Evolutionary conservation across 1,140 invertebrate species (phyloP), one percentile per base, ranked within the genome.

Genomic region (Diachasma alloeum): DNA sequence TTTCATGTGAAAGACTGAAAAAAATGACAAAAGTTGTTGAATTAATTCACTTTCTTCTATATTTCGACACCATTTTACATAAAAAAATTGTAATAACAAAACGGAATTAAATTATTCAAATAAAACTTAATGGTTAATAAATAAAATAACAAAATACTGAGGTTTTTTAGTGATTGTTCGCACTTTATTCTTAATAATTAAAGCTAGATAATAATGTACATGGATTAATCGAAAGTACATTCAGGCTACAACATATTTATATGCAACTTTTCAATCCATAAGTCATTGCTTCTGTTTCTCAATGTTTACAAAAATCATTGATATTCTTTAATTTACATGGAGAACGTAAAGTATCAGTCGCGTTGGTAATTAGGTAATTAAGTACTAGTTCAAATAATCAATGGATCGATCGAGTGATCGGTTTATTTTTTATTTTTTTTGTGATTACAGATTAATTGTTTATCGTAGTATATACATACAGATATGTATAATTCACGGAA

Each of bases 401-500:
- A 53, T 19, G 48, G 17, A 53, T 19, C 2, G 48, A 53, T 53
- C 17, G 17, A 17, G n/a, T 31, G 31, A 31, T 31, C 31, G n/a
- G n/a, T n/a, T n/a, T 31, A 6, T 31, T 31, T 6, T 31, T 31
- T 31, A 31, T 15, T 46, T 4, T 15, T 46, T 11, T 26, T 63
- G 22, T 63, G 10, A 63, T 63, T 63, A 63, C 13, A 8, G 48
- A 24, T 26, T 63, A 63, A 24, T 63, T 26, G 8, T 13, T 63
- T 63, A 63, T 63, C 17, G 48, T 19, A 63, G 11, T 63, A 63
- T 63, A 63, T 63, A 63, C 59, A 63, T 63, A 15, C 59, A 63
- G 59, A 63, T 63, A 63, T 63, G 59, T 63, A 63, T 63, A 63
- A 63, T 63, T 63, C 59, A 63, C 59, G 59, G 59, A 63, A 63